phyloP scores from a whole-genome alignment of 1,140 invertebrate species.

The Macrostomum lignano region DNA sequence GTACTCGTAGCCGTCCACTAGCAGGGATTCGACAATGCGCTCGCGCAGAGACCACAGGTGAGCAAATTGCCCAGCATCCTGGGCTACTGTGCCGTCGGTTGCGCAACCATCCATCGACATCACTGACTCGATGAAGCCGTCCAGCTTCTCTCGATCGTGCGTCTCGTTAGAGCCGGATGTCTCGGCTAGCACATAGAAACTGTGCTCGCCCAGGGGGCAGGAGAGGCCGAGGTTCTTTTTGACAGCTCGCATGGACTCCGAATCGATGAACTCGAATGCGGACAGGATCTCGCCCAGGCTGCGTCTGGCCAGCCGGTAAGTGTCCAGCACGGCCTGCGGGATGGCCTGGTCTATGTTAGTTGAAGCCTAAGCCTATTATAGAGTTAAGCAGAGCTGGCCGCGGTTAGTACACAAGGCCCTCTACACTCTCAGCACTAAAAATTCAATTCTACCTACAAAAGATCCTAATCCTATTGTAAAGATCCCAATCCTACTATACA shows the following conservation, averaged over 20 bases:
- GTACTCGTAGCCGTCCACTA: constrained; percentile 58
- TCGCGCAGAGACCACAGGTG: constrained; percentile 57
- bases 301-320: constrained; percentile 40
- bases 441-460: no score
- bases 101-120: constrained; percentile 41
- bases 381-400: no score
- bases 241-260: constrained; percentile 35
- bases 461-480: no score
- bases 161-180: constrained; percentile 47
- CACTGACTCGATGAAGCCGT: constrained; percentile 41
- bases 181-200: constrained; percentile 69
- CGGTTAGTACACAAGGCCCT: no score
- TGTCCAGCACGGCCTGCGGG: constrained; percentile 45
- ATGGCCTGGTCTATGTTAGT: constrained; percentile 36
- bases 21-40: constrained; percentile 46
- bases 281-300: constrained; percentile 60
- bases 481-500: no score
- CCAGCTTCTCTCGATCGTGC: constrained; percentile 63
- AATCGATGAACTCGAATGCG: constrained; percentile 69
- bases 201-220: constrained; percentile 30
- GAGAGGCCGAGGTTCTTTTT: constrained; percentile 35
- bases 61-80: constrained; percentile 42
- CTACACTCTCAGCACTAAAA: no score
- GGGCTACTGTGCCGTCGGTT: constrained; percentile 49
- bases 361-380: no score